Base-by-base conservation (phyloP, 2,888 invertebrate genomes). In the Cetonia aurata region DNA sequence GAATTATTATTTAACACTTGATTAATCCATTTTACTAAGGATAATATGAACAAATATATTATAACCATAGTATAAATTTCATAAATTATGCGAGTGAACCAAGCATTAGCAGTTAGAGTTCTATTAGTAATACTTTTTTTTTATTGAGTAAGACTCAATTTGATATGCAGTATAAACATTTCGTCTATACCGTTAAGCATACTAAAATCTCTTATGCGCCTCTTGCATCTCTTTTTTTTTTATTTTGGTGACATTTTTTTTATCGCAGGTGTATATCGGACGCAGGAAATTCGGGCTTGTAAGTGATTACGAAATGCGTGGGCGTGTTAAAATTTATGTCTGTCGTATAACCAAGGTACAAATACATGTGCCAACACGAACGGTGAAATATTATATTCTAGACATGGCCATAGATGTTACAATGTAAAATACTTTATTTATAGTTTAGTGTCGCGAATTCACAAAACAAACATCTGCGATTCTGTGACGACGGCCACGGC, bases 341-440 rank as follows among this genome's bases (percentile, higher is more conserved):
- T 52, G 66, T 70, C 73, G 75, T 70, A 68, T 41, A 9, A 52
- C 37, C 62, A 68, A 73, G 69, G 71, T 72, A 74, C 72, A 72
- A 71, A 71, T 71, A 68, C 69, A 60, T 74, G 74, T 75, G 76
- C 75, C 76, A 76, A 75, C 75, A 72, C 72, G 71, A 72, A 77
- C 71, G 76, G 8, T 77, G 75, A 77, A 77, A 76, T 77, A 77
- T 76, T 75, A 74, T 76, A 76, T 75, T 77, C 75, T 74, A 76
- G 77, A 75, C 75, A 75, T 71, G 72, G 71, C 74, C 74, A 72
- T 76, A 76, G 75, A 74, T 73, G 73, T 60, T 70, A 71, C 72
- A 66, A 72, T 66, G 69, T 65, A 70, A 72, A 72, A 71, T 65
- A 41, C 56, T 52, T 69, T 69, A 71, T 71, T 71, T 71, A 71